phyloP scores from a whole-genome alignment of 2,113 vertebrate species.

The Brienomyrus brachyistius region DNA sequence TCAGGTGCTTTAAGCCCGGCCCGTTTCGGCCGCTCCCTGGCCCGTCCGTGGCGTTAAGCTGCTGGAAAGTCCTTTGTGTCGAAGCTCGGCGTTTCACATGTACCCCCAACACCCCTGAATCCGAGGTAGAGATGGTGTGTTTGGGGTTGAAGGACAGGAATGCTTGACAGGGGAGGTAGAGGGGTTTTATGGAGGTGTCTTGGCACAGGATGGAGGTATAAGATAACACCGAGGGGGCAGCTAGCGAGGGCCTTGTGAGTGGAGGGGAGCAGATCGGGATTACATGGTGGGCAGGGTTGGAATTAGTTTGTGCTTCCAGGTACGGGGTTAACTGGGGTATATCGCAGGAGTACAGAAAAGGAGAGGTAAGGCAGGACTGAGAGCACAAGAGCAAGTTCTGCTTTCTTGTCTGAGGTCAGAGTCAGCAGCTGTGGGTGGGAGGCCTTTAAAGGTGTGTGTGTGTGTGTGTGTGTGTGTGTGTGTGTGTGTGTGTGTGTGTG shows the following conservation, averaged over 20 bases:
- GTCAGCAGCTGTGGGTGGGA: not conserved
- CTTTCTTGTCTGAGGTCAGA: not conserved
- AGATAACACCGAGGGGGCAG: not conserved
- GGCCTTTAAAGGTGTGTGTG: not conserved
- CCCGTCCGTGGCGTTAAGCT: not conserved
- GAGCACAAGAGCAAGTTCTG: not conserved
- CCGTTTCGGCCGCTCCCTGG: too few species aligned
- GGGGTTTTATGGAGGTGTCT: conserved; percentile 1
- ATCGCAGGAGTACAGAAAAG: not conserved
- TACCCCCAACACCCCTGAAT: not conserved
- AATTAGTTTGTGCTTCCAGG: not conserved
- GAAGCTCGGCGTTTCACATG: not conserved
- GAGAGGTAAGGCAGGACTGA: not conserved
- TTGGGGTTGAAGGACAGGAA: not conserved
- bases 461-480: not conserved
- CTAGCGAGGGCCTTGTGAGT: not conserved
- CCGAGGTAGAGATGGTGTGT: not conserved
- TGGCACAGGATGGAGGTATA: conserved; percentile 14
- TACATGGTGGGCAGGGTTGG: conserved; percentile 14
- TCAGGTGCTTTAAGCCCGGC: not conserved
- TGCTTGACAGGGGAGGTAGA: not conserved
- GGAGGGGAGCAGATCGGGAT: not conserved
- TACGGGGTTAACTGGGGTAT: conserved; percentile 1
- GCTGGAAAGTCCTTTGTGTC: not conserved
- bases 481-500: too few species aligned